phyloP scores from a whole-genome alignment of 2,888 invertebrate genomes.

The Nasonovia ribisnigri region DNA sequence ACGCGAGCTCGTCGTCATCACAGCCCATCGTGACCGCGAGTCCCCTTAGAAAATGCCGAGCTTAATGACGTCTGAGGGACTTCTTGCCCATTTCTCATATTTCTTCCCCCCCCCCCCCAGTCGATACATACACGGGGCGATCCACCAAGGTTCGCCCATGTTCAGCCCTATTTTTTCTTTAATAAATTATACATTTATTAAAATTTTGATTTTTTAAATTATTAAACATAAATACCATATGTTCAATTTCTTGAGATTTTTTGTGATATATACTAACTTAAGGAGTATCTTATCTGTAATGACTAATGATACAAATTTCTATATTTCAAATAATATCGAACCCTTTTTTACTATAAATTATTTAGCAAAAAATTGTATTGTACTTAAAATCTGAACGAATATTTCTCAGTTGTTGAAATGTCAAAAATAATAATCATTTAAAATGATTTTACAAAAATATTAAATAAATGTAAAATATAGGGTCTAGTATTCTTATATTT shows the following conservation, averaged over 20 bases:
- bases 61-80: constrained; percentile 48
- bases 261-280: neutral
- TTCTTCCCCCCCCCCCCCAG: neutral
- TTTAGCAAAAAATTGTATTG: neutral
- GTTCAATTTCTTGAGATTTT: neutral
- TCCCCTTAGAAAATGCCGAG: constrained; percentile 13
- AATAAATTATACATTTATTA: neutral
- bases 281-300: neutral
- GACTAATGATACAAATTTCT: neutral
- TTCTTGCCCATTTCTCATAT: neutral
- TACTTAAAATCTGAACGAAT: neutral
- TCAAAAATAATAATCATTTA: neutral
- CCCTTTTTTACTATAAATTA: neutral
- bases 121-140: neutral
- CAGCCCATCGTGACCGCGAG: constrained; percentile 3
- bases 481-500: neutral
- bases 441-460: neutral
- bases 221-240: neutral
- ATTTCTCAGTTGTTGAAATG: neutral
- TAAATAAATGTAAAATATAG: neutral
- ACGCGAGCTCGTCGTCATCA: constrained; percentile 12
- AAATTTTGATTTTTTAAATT: neutral
- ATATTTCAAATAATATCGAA: neutral
- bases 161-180: no score
- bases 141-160: neutral